Base-by-base conservation (phyloP, 2,888 invertebrate species). In the Meiosimyza platycephala region DNA sequence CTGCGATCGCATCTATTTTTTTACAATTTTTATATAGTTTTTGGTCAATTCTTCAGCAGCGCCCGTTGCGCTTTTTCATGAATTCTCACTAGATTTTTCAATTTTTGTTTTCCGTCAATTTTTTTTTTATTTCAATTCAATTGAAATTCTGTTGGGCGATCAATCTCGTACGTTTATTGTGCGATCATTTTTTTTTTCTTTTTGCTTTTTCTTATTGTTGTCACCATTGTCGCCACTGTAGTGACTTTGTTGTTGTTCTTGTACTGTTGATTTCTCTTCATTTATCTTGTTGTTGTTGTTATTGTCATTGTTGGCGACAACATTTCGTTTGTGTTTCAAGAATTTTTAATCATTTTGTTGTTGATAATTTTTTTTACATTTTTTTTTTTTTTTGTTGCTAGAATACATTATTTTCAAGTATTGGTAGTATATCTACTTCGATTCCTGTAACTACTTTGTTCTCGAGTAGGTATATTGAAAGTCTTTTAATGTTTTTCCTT, bases 311-410 rank as follows among this genome's bases (percentile, higher is more conserved):
- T 47, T 73, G 68, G 59, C 60, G 69, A 62, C 70, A 62, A 63
- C 70, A 52, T 70, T 70, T 70, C 60, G 52, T 70, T 64, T 72
- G 76, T 79, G 80, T 77, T 63, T 63, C 7, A 73, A 76, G 81
- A 82, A 81, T 81, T 80, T 80, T 75, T 79, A 76, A 77, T 79
- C 75, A 78, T 78, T 74, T 76, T 64, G 68, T 28, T 73, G 71
- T 16, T 52, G 64, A 47, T 28, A 28, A 28, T 55, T 40, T 68
- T 71, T 70, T 15, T 33, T 71, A 63, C 11, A 11, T 59, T 15
- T 62, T 18, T n/a, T 69, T 52, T 74, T 9, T 13, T 13, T 62
- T 6, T 47, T 16, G 18, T 28, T 28, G 28, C 40, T 40, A 40
- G 40, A 40, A 40, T 40, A 40, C 9, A 40, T 40, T 40, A 40